These are phyloP conservation scores for Triplophysa dalaica DNA, from an alignment of 2,113 vertebrate genomes.

Conservation along the genomic window DNA sequence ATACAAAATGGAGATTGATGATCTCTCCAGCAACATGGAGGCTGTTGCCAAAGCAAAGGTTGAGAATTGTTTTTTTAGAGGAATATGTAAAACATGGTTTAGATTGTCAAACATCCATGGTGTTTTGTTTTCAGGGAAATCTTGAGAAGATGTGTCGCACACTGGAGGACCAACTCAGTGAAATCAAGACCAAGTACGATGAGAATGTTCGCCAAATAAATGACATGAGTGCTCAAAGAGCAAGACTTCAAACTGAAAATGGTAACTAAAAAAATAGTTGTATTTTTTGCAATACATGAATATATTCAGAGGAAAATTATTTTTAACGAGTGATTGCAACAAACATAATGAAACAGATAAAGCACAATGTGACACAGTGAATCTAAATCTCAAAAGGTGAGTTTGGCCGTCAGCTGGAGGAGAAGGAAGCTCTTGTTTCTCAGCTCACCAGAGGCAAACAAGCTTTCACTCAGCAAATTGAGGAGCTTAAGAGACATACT, in stretches of 20 bases:
- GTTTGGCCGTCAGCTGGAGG: not conserved
- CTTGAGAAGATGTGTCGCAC: slow-evolving; percentile 74
- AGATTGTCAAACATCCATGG: not conserved
- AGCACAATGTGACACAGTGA: slow-evolving; percentile 29
- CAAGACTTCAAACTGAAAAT: slow-evolving; percentile 57
- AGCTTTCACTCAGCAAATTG: not conserved
- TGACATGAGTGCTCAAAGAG: slow-evolving; percentile 54
- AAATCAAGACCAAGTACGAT: slow-evolving; percentile 77
- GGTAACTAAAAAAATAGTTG: slow-evolving; percentile 37
- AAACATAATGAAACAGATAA: not conserved
- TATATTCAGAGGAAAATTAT: not conserved
- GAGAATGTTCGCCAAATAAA: slow-evolving; percentile 62
- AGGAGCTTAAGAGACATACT: slow-evolving; percentile 57
- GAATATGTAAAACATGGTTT: not conserved
- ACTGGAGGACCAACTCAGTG: slow-evolving; percentile 72
- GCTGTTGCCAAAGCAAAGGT: slow-evolving; percentile 53
- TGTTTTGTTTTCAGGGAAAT: slow-evolving; percentile 63
- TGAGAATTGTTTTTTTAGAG: not conserved
- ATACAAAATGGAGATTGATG: slow-evolving; percentile 58
- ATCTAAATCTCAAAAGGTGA: slow-evolving; percentile 46
- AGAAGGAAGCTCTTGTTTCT: not conserved
- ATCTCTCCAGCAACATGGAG: slow-evolving; percentile 56
- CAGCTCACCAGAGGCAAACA: not conserved
- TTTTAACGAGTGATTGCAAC: not conserved
- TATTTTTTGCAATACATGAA: not conserved